Evolutionary conservation across 2,113 vertebrate genomes (phyloP), one percentile per base, ranked within the genome.

Genomic region (Leuciscus idus): DNA sequence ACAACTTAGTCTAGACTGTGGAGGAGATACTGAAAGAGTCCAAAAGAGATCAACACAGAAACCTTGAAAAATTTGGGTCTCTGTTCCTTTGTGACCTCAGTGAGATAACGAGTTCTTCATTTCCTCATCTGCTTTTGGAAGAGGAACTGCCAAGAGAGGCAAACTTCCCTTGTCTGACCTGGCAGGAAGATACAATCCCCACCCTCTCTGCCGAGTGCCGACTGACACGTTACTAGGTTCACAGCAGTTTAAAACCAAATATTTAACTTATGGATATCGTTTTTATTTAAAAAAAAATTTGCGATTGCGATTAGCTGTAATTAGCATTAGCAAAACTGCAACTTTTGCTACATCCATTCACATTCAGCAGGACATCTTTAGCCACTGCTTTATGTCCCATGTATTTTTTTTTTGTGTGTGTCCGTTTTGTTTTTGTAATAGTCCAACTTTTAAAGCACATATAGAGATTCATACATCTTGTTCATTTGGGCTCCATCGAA

Each of bases 51-150:
- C 66, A 75, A 86, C 57, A 50, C 62, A 55, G 36, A 75, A 33
- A 30, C 46, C 19, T 50, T 64, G 61, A 70, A 26, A 73, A 46
- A 19, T 17, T 43, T 62, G 30, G 36, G 50, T 86, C 80, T 46
- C 46, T 15, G 43, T 66, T 80, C 61, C 64, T 57, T 26, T 64
- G 64, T 75, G 78, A 79, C 64, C 13, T 77, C 61, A 43, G 61
- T 77, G 70, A 84, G 50, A 81, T 68, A 74, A 85, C 23, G 78
- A 55, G 83, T 30, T 59, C 75, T 82, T 84, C 30, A 84, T 57
- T 88, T 84, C 81, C 76, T 88, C 48, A 19, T 74, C 81, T 82
- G 39, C 68, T 66, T 81, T 81, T 84, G 77, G 66, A 75, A 75
- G 55, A 72, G 43, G 84, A 86, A 85, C 28, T 85, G 26, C 30